phyloP scores from a whole-genome alignment of 2,888 invertebrate species.

The Drosophila incognita region DNA sequence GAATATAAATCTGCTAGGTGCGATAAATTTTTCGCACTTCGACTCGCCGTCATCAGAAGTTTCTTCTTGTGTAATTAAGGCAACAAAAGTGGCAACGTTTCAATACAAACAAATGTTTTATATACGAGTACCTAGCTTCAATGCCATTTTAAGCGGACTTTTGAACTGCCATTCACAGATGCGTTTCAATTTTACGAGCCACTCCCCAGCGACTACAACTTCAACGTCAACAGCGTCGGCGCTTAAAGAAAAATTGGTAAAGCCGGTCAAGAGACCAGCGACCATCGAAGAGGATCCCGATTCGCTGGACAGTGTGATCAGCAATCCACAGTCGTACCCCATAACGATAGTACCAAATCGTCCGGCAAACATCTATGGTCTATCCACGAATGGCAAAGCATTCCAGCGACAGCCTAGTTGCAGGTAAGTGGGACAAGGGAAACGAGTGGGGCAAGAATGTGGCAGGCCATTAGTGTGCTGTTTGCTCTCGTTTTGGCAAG shows the following conservation, averaged over 20 bases:
- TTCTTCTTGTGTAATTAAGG: slow-evolving; percentile 42
- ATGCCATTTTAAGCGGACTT: slow-evolving; percentile 21
- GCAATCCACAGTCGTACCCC: slow-evolving; percentile 84
- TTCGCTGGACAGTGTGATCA: slow-evolving; percentile 84
- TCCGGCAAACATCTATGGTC: slow-evolving; percentile 82
- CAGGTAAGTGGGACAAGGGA: slow-evolving; percentile 75
- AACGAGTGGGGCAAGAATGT: neutral
- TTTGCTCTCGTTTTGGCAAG: slow-evolving; percentile 36
- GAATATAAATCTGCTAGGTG: slow-evolving; percentile 33
- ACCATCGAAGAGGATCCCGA: slow-evolving; percentile 84
- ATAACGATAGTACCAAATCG: slow-evolving; percentile 85
- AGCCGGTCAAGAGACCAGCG: slow-evolving; percentile 72
- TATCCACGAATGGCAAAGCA: slow-evolving; percentile 78
- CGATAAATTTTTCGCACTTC: slow-evolving; percentile 55
- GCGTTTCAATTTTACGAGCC: slow-evolving; percentile 69
- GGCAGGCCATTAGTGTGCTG: slow-evolving; percentile 31
- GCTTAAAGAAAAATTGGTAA: slow-evolving; percentile 47
- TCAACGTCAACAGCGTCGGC: slow-evolving; percentile 12
- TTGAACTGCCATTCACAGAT: slow-evolving; percentile 58
- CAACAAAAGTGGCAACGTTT: slow-evolving; percentile 10
- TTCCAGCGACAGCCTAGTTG: slow-evolving; percentile 83
- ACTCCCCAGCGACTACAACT: slow-evolving; percentile 48
- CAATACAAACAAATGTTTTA: slow-evolving; percentile 9
- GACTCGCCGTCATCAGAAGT: slow-evolving; percentile 34
- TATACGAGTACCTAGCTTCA: slow-evolving; percentile 8